Conservation (phyloP, 2,888 invertebrate species). For the Acronicta leporina region DNA sequence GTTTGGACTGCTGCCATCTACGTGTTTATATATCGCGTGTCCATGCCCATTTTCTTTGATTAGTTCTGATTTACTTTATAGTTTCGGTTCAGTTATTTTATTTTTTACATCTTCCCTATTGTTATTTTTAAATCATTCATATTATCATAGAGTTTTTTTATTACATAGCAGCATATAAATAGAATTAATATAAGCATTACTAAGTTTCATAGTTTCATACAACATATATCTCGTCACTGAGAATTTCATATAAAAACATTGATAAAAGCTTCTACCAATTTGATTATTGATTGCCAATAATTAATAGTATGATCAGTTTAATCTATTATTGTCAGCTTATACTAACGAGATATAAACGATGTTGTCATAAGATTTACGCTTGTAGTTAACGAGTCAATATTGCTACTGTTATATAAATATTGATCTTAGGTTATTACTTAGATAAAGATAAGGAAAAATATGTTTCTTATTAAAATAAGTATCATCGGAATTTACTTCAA, state of each 20-base stretch:
- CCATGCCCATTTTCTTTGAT: slow-evolving; percentile 4
- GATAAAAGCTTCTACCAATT: neutral
- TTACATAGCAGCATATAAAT: neutral
- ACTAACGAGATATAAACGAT: neutral
- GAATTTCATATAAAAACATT: too few species aligned
- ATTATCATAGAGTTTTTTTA: too few species aligned
- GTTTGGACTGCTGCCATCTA: slow-evolving; percentile 42
- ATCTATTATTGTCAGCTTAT: neutral
- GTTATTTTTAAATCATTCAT: too few species aligned
- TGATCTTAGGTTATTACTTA: too few species aligned
- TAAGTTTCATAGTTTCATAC: neutral
- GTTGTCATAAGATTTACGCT: neutral
- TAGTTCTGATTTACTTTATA: neutral
- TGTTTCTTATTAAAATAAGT: too few species aligned
- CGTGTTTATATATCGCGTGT: slow-evolving; percentile 21
- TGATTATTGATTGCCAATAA: neutral
- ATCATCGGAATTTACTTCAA: too few species aligned
- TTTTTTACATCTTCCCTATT: neutral
- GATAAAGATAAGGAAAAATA: too few species aligned
- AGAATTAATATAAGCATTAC: neutral
- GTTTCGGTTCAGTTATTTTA: neutral
- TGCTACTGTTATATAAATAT: too few species aligned
- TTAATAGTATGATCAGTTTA: neutral
- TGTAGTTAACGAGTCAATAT: neutral
- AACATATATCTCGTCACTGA: too few species aligned